Evolutionary conservation across 2,113 vertebrate species (phyloP).

Genomic region (Strix aluco): DNA sequence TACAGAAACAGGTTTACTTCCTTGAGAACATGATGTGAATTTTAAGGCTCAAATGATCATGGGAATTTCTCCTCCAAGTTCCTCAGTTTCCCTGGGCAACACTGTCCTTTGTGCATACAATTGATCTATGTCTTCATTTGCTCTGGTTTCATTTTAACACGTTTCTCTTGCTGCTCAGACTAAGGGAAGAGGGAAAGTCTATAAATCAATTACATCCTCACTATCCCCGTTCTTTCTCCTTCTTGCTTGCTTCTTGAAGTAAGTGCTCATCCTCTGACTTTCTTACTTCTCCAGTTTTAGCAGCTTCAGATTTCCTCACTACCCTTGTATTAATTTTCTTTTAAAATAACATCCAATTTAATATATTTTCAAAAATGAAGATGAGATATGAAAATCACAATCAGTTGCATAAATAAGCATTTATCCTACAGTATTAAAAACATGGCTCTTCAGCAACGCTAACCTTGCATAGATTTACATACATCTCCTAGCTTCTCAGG

Average conservation of each 20-base stretch:
- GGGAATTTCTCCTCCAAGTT: neutral
- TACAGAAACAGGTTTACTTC: neutral
- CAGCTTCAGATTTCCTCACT: neutral
- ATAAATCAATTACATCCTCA: conserved; percentile 5
- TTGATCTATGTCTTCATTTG: conserved; percentile 10
- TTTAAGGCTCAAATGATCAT: neutral
- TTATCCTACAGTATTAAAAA: neutral
- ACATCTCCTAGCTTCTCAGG: neutral
- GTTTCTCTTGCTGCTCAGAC: neutral
- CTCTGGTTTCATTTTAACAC: conserved; percentile 8
- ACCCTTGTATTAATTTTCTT: neutral
- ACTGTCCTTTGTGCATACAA: neutral
- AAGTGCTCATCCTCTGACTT: neutral
- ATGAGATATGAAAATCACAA: neutral
- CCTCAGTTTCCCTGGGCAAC: conserved; percentile 26
- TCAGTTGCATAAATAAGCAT: neutral
- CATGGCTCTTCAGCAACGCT: neutral
- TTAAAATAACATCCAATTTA: neutral
- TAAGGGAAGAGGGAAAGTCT: neutral
- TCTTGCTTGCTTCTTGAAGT: neutral
- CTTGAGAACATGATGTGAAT: neutral
- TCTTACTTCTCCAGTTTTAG: neutral
- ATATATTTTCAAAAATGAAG: neutral
- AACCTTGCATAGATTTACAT: neutral
- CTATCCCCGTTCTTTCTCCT: neutral